phyloP scores from a whole-genome alignment of 1,140 invertebrate genomes.

The Pseudoatta argentina region DNA sequence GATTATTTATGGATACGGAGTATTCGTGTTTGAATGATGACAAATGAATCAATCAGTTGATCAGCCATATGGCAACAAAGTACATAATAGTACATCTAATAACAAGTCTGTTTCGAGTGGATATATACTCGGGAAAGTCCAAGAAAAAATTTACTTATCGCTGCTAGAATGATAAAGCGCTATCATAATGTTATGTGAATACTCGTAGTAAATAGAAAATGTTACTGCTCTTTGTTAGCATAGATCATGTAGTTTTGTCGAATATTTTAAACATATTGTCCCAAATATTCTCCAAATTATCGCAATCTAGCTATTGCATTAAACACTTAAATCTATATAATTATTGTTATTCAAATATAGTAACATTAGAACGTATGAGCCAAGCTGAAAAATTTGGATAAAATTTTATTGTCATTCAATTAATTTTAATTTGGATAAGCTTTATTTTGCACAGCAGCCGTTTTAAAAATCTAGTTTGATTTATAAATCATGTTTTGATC shows the following conservation, averaged over 20 bases:
- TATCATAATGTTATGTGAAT: not conserved
- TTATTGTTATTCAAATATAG: not conserved
- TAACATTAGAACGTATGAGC: no score
- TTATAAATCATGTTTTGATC: not conserved
- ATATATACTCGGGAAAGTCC: not conserved
- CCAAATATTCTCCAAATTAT: not conserved
- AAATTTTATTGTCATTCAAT: no score
- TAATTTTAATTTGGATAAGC: not conserved
- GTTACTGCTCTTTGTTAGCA: slow-evolving; percentile 4
- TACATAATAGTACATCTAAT: not conserved
- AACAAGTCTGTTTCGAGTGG: not conserved
- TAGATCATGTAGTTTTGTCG: not conserved
- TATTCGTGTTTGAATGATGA: not conserved
- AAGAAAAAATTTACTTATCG: slow-evolving; percentile 10
- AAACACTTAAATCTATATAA: not conserved
- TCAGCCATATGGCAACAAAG: not conserved
- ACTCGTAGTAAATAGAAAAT: slow-evolving; percentile 25
- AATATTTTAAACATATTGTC: not conserved
- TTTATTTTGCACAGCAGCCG: not conserved
- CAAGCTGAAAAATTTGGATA: no score
- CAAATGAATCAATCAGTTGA: not conserved
- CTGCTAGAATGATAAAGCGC: not conserved
- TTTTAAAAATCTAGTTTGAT: not conserved
- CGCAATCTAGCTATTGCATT: not conserved
- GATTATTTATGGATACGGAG: slow-evolving; percentile 7